Conservation (phyloP, 1,140 invertebrate species). For the Leptopilina boulardi region DNA sequence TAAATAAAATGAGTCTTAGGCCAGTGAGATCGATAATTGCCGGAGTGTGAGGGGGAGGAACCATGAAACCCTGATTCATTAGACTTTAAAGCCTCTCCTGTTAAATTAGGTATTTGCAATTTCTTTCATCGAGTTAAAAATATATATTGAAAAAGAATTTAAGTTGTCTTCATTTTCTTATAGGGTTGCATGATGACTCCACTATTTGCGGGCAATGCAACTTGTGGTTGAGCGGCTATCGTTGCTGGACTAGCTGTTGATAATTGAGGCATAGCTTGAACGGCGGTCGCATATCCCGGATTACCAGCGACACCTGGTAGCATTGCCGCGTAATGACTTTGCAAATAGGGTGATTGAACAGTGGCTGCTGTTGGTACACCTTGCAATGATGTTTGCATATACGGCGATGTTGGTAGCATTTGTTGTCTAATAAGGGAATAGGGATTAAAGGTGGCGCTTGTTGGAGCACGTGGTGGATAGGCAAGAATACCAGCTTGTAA, state of each 20-base stretch:
- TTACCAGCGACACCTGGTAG: slow-evolving; percentile 65
- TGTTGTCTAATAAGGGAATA: slow-evolving; percentile 76
- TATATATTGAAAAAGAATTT: too few relatives aligned
- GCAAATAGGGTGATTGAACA: slow-evolving; percentile 70
- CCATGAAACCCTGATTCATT: neutral
- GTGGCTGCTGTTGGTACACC: slow-evolving; percentile 72
- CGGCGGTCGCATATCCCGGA: slow-evolving; percentile 61
- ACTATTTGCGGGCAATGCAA: slow-evolving; percentile 70
- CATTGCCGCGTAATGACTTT: slow-evolving; percentile 69
- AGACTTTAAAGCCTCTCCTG: neutral
- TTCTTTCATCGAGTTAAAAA: too few relatives aligned
- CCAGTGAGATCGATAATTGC: slow-evolving; percentile 5
- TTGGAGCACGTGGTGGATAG: slow-evolving; percentile 78
- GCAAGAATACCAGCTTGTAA: slow-evolving; percentile 74
- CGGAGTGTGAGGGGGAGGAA: neutral
- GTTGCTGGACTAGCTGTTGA: slow-evolving; percentile 68
- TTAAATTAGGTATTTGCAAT: too few relatives aligned
- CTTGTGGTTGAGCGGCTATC: slow-evolving; percentile 71
- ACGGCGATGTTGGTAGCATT: slow-evolving; percentile 71
- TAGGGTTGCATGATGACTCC: slow-evolving; percentile 85
- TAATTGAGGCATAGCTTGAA: slow-evolving; percentile 68
- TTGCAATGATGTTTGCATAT: slow-evolving; percentile 66
- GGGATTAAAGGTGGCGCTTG: slow-evolving; percentile 74
- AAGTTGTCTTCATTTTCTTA: slow-evolving; percentile 92
- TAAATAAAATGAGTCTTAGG: too few relatives aligned